Evolutionary conservation across 2,888 invertebrate species (phyloP), one percentile per base, ranked within the genome.

Genomic region (Clostera curtula): DNA sequence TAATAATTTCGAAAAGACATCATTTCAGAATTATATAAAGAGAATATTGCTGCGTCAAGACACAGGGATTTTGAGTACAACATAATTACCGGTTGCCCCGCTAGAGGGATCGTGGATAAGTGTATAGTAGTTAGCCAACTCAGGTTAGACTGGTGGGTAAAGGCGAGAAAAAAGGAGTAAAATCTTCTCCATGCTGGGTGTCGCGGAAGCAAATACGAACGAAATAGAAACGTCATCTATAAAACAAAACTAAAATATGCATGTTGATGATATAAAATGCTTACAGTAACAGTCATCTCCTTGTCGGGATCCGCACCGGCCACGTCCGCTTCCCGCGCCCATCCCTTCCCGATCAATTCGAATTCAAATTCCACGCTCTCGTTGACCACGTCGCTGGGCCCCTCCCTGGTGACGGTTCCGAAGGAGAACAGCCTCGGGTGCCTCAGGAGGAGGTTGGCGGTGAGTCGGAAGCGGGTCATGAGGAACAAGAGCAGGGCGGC

Each of bases 271-370:
- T n/a, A n/a, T n/a, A n/a, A n/a, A n/a, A n/a, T n/a, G n/a, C 39
- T 19, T 2, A 95, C 91, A 77, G 86, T 87, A 0, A 88, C 90
- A 18, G 86, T 80, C 19, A 93, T 66, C 24, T 72, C 85, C 57
- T 90, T 91, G 27, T 88, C 86, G 0, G 92, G 91, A 7, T 86
- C 74, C 7, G 35, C 29, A 0, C 80, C 82, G 26, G 86, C 86
- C 16, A 89, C 86, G 14, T 67, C 67, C 0, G 37, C 34, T 55
- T 85, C 68, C 12, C 77, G 72, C 2, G 82, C 77, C 95, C 96
- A 97, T 0, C 97, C 97, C 37, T 85, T 73, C 0, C 93, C 96
- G 40, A 88, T 77, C 49, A 97, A 86, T 14, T 88, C 90, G 35
- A 95, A 79, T 2, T 68, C 68, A 53, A 95, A 95, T 10, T 73